Conservation (phyloP, 1,140 invertebrate species). For the Amyelois transitella region DNA sequence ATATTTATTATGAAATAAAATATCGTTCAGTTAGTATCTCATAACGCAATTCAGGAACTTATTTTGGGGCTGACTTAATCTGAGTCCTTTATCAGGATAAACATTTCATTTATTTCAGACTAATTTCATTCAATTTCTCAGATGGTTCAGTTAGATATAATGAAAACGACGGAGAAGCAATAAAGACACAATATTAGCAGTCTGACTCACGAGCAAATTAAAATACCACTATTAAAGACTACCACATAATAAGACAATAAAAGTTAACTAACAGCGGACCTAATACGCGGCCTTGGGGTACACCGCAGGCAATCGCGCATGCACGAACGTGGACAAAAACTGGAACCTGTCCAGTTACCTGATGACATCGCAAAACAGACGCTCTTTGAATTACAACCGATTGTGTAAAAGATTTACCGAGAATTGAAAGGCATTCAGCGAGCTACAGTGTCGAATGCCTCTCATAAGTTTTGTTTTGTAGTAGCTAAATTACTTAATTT, state of each 20-base stretch:
- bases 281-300: constrained; percentile 45
- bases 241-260: background rate
- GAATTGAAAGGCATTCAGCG: background rate
- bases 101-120: too few relatives aligned
- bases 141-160: too few relatives aligned
- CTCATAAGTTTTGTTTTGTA: constrained; percentile 6
- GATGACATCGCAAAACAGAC: constrained; percentile 22
- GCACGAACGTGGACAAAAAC: constrained; percentile 30
- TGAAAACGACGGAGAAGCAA: too few relatives aligned
- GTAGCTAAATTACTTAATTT: constrained; percentile 5
- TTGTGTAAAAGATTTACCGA: constrained; percentile 11
- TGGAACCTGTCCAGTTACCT: constrained; percentile 21
- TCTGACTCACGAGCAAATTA: background rate
- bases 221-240: background rate
- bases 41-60: too few relatives aligned
- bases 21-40: too few relatives aligned
- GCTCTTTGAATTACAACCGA: constrained; percentile 12
- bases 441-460: constrained; percentile 3
- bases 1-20: too few relatives aligned
- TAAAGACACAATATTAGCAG: too few relatives aligned
- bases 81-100: too few relatives aligned
- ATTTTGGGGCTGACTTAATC: too few relatives aligned
- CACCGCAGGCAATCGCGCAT: constrained; percentile 39
- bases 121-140: too few relatives aligned
- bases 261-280: constrained; percentile 18